These are phyloP conservation scores for Clarias pachynema DNA, from an alignment of 2,797 vertebrate genomes.

Conservation along the genomic window DNA sequence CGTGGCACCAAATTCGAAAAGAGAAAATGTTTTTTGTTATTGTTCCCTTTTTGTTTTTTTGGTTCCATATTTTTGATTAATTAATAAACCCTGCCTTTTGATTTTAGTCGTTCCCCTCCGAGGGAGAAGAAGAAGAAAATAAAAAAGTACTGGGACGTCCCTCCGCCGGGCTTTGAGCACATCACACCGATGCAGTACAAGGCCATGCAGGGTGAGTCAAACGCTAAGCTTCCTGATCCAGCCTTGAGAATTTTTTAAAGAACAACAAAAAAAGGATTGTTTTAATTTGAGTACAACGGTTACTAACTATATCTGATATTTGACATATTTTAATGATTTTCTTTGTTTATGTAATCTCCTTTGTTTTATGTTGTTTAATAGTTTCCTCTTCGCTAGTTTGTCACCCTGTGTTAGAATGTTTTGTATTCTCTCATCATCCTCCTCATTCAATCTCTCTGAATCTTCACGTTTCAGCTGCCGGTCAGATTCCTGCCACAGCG, in stretches of 20 bases:
- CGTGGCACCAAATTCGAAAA: too few relatives aligned
- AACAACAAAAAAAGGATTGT: too few relatives aligned
- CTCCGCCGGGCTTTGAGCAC: slow-evolving; percentile 82
- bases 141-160: slow-evolving; percentile 89
- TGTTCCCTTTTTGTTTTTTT: too few relatives aligned
- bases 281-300: too few relatives aligned
- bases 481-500: slow-evolving; percentile 94
- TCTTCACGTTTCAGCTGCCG: slow-evolving; percentile 78
- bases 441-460: background rate
- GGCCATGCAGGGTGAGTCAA: slow-evolving; percentile 79
- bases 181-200: slow-evolving; percentile 87
- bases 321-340: background rate
- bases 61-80: too few relatives aligned
- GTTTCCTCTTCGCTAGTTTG: background rate
- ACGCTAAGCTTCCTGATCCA: background rate
- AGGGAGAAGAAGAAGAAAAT: slow-evolving; percentile 95
- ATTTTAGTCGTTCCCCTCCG: slow-evolving; percentile 83
- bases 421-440: background rate
- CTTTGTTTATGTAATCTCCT: background rate
- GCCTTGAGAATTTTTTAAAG: too few relatives aligned
- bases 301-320: background rate
- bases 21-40: too few relatives aligned
- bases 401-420: background rate
- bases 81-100: background rate
- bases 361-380: background rate